Conservation (phyloP, 1,140 invertebrate genomes). For the Aporrectodea caliginosa region DNA sequence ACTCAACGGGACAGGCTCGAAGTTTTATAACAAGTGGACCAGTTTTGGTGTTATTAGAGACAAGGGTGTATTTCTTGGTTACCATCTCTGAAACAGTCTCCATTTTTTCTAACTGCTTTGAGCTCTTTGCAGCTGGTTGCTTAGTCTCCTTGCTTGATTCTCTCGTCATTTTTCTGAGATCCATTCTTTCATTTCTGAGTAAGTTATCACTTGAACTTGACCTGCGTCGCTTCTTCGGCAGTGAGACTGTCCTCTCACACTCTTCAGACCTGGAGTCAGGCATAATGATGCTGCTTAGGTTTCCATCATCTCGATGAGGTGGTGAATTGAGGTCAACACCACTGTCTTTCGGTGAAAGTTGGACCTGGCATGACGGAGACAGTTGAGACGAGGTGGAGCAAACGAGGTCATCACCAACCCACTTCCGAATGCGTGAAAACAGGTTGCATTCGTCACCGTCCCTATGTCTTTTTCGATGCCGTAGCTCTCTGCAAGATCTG, state of each 20-base stretch:
- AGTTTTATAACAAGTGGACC: not conserved
- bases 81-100: not conserved
- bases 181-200: not conserved
- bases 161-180: not conserved
- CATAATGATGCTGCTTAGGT: not conserved
- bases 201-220: not conserved
- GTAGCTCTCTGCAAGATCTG: not conserved
- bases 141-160: not conserved
- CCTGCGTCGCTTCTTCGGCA: not conserved
- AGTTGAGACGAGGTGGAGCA: not conserved
- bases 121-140: not conserved
- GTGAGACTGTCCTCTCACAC: not conserved
- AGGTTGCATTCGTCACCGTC: not conserved
- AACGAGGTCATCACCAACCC: not conserved
- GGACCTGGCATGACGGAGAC: not conserved
- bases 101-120: not conserved
- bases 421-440: not conserved
- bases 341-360: not conserved
- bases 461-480: not conserved
- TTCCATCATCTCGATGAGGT: not conserved
- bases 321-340: not conserved
- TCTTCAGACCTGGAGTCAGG: not conserved
- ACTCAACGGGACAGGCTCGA: not conserved
- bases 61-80: not conserved
- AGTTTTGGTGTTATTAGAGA: not conserved